phyloP scores from a whole-genome alignment of 2,888 invertebrate species.

The Psococerastis gibbosa region DNA sequence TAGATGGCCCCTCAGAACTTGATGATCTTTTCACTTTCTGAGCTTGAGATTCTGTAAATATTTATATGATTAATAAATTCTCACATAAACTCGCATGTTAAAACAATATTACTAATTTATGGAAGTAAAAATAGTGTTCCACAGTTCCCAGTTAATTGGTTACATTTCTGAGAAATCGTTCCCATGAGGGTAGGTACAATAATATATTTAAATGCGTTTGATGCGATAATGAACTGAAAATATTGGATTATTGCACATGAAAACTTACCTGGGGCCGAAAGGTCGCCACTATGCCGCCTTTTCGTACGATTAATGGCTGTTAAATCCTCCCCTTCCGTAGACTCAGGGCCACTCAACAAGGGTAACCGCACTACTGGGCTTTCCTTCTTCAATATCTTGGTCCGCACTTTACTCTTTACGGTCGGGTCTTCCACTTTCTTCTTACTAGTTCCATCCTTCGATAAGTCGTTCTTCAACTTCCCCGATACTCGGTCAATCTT shows the following conservation, averaged over 20 bases:
- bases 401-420: background rate
- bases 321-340: background rate
- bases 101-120: background rate
- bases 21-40: constrained; percentile 8
- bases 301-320: background rate
- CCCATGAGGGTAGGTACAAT: too few species aligned
- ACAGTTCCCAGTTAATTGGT: background rate
- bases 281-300: constrained; percentile 5
- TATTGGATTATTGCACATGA: too few species aligned
- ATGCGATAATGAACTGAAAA: too few species aligned
- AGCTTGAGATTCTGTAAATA: constrained; percentile 8
- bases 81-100: background rate
- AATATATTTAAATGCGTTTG: too few species aligned
- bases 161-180: background rate
- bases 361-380: background rate
- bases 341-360: background rate
- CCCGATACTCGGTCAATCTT: constrained; percentile 18
- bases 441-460: constrained; percentile 3
- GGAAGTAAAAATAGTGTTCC: too few species aligned
- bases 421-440: constrained; percentile 3
- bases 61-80: too few species aligned
- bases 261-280: constrained; percentile 2
- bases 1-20: background rate
- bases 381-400: constrained; percentile 1
- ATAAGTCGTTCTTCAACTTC: constrained; percentile 6